phyloP scores from a whole-genome alignment of 1,140 invertebrate species.

The Drosophila obscura region DNA sequence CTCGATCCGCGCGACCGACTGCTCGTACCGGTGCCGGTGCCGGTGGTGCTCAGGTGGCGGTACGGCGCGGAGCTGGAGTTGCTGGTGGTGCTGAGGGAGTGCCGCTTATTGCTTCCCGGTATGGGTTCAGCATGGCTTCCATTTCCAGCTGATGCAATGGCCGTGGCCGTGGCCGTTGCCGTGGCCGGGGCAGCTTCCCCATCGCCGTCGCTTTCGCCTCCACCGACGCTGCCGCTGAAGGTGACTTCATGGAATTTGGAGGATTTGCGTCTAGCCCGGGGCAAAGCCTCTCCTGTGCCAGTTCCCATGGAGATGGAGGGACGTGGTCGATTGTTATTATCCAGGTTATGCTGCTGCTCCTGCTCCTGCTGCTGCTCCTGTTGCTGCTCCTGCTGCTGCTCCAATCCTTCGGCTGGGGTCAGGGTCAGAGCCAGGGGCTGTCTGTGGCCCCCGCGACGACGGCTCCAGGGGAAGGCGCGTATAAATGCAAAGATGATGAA shows the following conservation, averaged over 20 bases:
- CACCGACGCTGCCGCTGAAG: slow-evolving; percentile 78
- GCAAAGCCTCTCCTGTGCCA: slow-evolving; percentile 43
- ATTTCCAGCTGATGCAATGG: too few species aligned
- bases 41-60: slow-evolving; percentile 38
- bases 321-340: slow-evolving; percentile 60
- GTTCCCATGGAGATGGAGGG: slow-evolving; percentile 58
- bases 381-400: slow-evolving; percentile 11
- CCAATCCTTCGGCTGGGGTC: slow-evolving; percentile 8
- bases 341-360: slow-evolving; percentile 35
- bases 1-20: slow-evolving; percentile 56
- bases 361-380: slow-evolving; percentile 14
- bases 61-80: slow-evolving; percentile 63
- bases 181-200: slow-evolving; percentile 5
- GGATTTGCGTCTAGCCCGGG: slow-evolving; percentile 65
- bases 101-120: slow-evolving; percentile 33
- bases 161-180: neutral
- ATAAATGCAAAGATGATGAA: slow-evolving; percentile 84
- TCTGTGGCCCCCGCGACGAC: slow-evolving; percentile 49
- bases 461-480: slow-evolving; percentile 81
- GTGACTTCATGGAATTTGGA: slow-evolving; percentile 80
- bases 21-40: neutral
- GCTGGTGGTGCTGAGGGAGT: slow-evolving; percentile 64
- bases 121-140: neutral
- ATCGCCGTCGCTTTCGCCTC: slow-evolving; percentile 70
- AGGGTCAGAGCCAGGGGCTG: slow-evolving; percentile 50